These are phyloP conservation scores for Macroramphosus scolopax DNA, from an alignment of 2,797 vertebrate genomes.

Conservation along the genomic window DNA sequence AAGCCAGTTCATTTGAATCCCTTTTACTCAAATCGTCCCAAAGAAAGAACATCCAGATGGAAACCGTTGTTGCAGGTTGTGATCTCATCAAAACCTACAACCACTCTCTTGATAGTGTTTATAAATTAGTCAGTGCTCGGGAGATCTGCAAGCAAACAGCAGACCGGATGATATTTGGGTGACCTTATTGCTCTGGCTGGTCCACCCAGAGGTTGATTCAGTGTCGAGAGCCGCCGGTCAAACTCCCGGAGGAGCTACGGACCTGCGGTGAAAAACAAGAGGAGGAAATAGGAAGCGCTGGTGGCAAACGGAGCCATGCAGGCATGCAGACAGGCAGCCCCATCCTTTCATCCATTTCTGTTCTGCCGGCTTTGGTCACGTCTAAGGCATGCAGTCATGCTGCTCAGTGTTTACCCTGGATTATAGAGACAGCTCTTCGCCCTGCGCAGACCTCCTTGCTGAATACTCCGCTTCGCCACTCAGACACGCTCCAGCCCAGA, in stretches of 20 bases:
- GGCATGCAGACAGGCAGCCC: constrained; percentile 48
- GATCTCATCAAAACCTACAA: constrained; percentile 13
- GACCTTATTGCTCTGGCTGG: constrained; percentile 38
- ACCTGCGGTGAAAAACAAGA: constrained; percentile 29
- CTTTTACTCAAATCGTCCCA: neutral
- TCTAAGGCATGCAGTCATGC: constrained; percentile 74
- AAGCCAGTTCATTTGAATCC: constrained; percentile 5
- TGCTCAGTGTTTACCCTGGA: constrained; percentile 77
- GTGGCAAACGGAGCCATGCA: constrained; percentile 42
- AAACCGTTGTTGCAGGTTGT: constrained; percentile 9
- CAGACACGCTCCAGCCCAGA: constrained; percentile 73
- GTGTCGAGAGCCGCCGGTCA: constrained; percentile 43
- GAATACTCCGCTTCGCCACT: constrained; percentile 72
- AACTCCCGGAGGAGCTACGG: constrained; percentile 42
- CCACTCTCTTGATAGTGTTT: constrained; percentile 19
- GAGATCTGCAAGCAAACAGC: constrained; percentile 35
- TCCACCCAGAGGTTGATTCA: constrained; percentile 59
- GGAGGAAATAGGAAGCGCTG: constrained; percentile 44
- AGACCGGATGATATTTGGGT: constrained; percentile 34
- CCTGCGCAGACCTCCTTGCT: constrained; percentile 62
- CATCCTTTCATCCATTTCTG: constrained; percentile 66
- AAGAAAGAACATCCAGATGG: constrained; percentile 10
- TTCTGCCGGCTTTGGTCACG: constrained; percentile 67
- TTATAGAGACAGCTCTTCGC: constrained; percentile 72
- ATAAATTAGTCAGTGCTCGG: constrained; percentile 8